Evolutionary conservation across 2,113 vertebrate species (phyloP), one percentile per base, ranked within the genome.

Genomic region (Xiphias gladius): DNA sequence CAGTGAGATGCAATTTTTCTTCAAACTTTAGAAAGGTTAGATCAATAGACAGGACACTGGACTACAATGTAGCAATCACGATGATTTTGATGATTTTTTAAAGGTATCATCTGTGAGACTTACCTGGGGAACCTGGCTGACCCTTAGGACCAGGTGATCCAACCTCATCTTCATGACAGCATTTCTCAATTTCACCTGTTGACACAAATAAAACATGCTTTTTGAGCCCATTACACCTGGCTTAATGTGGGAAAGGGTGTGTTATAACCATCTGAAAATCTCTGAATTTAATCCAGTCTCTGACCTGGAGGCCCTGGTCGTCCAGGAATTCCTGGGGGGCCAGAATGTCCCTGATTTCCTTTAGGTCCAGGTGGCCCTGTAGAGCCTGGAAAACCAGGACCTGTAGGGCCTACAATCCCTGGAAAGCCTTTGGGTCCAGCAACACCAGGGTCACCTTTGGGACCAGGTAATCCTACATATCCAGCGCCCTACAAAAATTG

Each of bases 361-460:
- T 93, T 91, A 0, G 64, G 84, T 32, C 97, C 97, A 73, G 30
- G 91, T 32, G 66, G 26, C 80, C 97, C 96, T 28, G 71, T 88
- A 22, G 91, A 66, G 24, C 96, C 97, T 67, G 93, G 94, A 32
- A 95, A 88, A 7, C 94, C 95, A 84, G 86, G 19, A 0, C 97
- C 97, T 76, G 91, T 88, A 52, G 76, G 80, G 5, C 97, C 97
- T 50, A 7, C 24, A 55, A 57, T 90, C 43, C 97, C 97, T 59
- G 64, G 88, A 39, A 55, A 88, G 50, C 97, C 97, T 83, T 96
- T 97, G 68, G 73, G 57, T 65, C 97, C 97, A 83, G 88, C 70
- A 41, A 77, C 32, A 61, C 97, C 97, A 88, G 93, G 94, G 7
- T 92, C 64, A 17, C 97, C 97, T 90, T 95, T 97, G 46, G 94